Percentiles rank a stretch among this genome's conserved stretches.
phyloP scores from a whole-genome alignment of 2,797 vertebrate genomes.

The Pelochelys cantorii region DNA sequence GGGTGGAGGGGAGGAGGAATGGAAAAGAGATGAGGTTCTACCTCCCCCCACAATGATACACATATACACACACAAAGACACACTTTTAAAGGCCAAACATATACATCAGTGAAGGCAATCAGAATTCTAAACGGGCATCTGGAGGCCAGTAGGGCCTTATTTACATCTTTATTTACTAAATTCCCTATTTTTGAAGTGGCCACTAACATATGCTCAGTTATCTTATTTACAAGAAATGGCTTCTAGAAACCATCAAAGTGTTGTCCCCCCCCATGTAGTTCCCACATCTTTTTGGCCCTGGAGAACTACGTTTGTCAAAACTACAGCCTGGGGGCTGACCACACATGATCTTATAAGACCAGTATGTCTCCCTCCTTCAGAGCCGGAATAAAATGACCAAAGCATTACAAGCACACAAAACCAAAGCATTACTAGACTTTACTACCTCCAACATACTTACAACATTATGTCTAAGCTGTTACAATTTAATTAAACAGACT shows the following conservation, averaged over 20 bases:
- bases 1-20: neutral
- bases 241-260: neutral
- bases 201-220: neutral
- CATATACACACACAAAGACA: too few species aligned
- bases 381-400: neutral
- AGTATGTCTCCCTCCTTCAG: constrained; percentile 1
- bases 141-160: neutral
- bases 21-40: neutral
- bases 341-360: neutral
- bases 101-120: neutral
- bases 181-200: neutral
- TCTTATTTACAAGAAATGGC: neutral
- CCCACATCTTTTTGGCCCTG: neutral
- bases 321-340: fast-evolving
- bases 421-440: fast-evolving
- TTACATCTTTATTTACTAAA: neutral
- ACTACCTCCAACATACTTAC: neutral
- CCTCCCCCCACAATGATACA: neutral
- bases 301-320: fast-evolving
- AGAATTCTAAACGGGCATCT: neutral
- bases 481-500: constrained; percentile 76
- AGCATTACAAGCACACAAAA: neutral
- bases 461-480: neutral
- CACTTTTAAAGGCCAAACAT: neutral
- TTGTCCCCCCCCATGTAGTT: too few species aligned